A percentile compares a stretch with the other conserved stretches of the same genome.
Evolutionary conservation across 1,140 invertebrate species (phyloP).

Genomic region (Amyelois transitella): DNA sequence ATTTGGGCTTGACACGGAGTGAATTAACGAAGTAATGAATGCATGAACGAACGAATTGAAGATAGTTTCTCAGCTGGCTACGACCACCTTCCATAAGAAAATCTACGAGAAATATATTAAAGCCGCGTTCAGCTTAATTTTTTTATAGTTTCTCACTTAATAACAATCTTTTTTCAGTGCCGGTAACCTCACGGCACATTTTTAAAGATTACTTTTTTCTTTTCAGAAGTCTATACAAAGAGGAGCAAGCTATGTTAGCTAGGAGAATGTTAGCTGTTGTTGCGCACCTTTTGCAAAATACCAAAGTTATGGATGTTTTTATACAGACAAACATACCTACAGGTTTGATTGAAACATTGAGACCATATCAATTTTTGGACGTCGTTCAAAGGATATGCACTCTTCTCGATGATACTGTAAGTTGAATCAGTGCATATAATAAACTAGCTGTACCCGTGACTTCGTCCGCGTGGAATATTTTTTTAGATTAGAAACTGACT

Average conservation of each 20-base stretch:
- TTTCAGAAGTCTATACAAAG: conserved; percentile 40
- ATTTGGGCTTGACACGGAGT: too few relatives aligned
- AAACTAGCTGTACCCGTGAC: too few relatives aligned
- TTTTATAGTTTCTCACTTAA: too few relatives aligned
- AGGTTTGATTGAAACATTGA: neutral
- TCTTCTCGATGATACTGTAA: conserved; percentile 39
- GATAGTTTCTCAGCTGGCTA: too few relatives aligned
- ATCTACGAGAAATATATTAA: too few relatives aligned
- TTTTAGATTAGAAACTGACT: too few relatives aligned
- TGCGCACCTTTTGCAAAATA: conserved; percentile 28
- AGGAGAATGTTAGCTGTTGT: conserved; percentile 34
- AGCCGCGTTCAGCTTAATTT: neutral
- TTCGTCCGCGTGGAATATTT: too few relatives aligned
- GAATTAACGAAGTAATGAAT: too few relatives aligned
- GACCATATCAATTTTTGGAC: conserved; percentile 19
- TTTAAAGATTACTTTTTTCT: conserved; percentile 9
- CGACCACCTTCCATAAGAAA: too few relatives aligned
- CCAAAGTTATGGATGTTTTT: conserved; percentile 18
- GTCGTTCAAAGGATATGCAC: conserved; percentile 33
- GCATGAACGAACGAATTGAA: too few relatives aligned
- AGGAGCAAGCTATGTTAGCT: conserved; percentile 46
- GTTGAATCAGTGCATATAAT: conserved; percentile 9
- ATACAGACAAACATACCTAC: conserved; percentile 1
- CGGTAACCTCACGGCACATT: too few relatives aligned
- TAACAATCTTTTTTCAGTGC: too few relatives aligned